Conservation (phyloP, 2,888 invertebrate genomes). For the Thecophora atra region DNA sequence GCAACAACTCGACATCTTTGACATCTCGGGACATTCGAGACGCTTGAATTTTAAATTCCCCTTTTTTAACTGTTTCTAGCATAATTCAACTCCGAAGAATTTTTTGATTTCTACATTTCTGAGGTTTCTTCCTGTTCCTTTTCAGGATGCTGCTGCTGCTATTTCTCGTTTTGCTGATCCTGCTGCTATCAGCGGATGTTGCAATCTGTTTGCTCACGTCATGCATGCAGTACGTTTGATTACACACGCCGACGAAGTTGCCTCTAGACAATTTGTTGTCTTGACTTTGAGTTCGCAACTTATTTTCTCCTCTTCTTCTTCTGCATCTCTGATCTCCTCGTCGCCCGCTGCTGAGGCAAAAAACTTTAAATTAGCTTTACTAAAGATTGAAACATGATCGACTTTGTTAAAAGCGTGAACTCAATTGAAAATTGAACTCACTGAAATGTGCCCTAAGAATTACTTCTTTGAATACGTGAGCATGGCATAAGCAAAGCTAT, state of each 20-base stretch:
- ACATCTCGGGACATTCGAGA: background rate
- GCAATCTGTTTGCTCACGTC: conserved; percentile 24
- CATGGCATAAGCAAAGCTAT: no score
- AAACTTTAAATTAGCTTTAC: conserved; percentile 12
- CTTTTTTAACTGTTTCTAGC: background rate
- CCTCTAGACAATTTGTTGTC: conserved; percentile 16
- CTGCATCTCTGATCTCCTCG: background rate
- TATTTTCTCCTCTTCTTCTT: background rate
- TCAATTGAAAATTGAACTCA: no score
- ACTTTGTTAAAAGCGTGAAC: no score
- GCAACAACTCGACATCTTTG: background rate
- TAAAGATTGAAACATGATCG: no score
- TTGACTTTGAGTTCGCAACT: conserved; percentile 6
- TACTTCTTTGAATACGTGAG: no score
- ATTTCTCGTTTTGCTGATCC: background rate
- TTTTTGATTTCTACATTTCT: background rate
- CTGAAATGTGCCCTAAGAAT: no score
- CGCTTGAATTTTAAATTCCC: background rate
- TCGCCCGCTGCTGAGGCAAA: background rate
- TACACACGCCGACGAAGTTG: background rate
- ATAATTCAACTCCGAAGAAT: background rate
- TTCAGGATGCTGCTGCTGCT: background rate
- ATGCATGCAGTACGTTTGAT: conserved; percentile 20
- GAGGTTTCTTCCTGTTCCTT: background rate
- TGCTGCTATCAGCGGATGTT: conserved; percentile 13